Conservation (phyloP, 1,140 invertebrate species). For the Brachystomella parvula region DNA sequence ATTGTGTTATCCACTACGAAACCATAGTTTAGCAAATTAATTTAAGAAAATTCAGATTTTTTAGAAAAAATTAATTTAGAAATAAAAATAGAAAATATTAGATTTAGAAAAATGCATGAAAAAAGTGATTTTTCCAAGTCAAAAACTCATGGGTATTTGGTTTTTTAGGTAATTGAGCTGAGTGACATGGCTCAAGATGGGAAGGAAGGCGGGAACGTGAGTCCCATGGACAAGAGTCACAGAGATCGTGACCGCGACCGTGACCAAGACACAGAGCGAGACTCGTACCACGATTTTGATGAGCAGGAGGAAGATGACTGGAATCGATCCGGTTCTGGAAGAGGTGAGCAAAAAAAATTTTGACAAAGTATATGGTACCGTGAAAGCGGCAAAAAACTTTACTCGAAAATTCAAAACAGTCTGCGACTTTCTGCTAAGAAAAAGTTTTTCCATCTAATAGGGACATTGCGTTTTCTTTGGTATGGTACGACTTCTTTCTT, state of each 20-base stretch:
- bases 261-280: slow-evolving; percentile 9
- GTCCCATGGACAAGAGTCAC: slow-evolving; percentile 9
- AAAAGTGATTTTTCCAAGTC: not conserved
- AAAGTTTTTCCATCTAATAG: too few species aligned
- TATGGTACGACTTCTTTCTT: too few species aligned
- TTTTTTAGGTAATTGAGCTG: slow-evolving; percentile 29
- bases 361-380: too few species aligned
- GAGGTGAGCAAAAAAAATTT: slow-evolving; percentile 14
- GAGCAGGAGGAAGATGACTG: slow-evolving; percentile 22
- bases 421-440: too few species aligned
- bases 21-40: not conserved
- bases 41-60: not conserved
- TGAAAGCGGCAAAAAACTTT: too few species aligned
- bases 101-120: not conserved
- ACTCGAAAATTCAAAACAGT: too few species aligned
- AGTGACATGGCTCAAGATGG: slow-evolving; percentile 25
- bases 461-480: too few species aligned
- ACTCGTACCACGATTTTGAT: slow-evolving; percentile 20
- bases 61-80: not conserved
- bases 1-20: not conserved
- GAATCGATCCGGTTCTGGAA: slow-evolving; percentile 8
- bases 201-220: slow-evolving; percentile 25
- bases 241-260: slow-evolving; percentile 7
- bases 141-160: not conserved
- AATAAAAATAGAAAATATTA: not conserved